Base-by-base conservation (phyloP, 2,797 vertebrate species). In the Pelodytes ibericus region DNA sequence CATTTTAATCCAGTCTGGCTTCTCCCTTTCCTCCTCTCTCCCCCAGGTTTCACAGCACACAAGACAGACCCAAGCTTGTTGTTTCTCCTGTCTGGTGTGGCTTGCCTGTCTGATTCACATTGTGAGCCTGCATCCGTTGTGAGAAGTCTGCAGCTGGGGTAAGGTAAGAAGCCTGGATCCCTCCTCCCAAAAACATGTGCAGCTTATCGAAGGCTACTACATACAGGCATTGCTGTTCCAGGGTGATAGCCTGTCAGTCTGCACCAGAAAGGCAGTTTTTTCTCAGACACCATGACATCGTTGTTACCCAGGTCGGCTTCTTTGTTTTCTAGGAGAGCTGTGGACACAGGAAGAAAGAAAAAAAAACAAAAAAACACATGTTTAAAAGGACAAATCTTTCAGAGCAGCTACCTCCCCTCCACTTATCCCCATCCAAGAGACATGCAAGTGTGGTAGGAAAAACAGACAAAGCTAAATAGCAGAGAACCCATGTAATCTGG, bases 1-100 rank as follows among this genome's bases (percentile, higher is more conserved):
- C 97, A 99, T 99, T 81, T 83, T 87, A 87, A 72, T 71, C 61
- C 36, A 24, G 57, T 20, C 47, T 31, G 63, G 44, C 24, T 39
- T 16, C 69, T 82, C 78, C 10, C 10, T 69, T 66, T 80, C 80
- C 81, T 85, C 81, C n/a, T n/a, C n/a, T n/a, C n/a, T n/a, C n/a
- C n/a, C n/a, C 87, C 69, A 79, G 58, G 62, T 72, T 68, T 75
- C 69, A 86, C 81, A 82, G 60, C 66, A 82, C 68, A 74, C 57
- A 58, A 65, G 60, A 58, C 71, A 82, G 80, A 65, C 62, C 60
- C 9, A 58, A 82, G 71, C 51, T 65, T 56, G 18, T 63, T 57
- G 72, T 80, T 65, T 71, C 80, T 80, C 72, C 56, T 31, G 25
- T 49, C 47, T 65, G 53, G 20, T 65, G 61, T 53, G 41, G 67